Base-by-base conservation (phyloP, 2,888 invertebrate species). In the Zeuzera pyrina region DNA sequence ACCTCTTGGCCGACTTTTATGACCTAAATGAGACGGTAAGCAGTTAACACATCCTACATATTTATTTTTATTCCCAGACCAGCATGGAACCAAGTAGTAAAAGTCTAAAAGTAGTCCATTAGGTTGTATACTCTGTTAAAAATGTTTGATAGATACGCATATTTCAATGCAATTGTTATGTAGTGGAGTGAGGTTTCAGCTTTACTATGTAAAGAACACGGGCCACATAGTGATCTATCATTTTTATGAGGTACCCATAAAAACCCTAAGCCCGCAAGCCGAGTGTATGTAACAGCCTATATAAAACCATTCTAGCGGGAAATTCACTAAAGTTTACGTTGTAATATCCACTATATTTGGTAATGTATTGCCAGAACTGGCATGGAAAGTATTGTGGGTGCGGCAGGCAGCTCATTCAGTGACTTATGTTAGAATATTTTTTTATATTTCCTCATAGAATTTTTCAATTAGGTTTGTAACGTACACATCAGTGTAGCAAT, bases 251-350 rank as follows among this genome's bases (percentile, higher is more conserved):
- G 60, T 51, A 30, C 55, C 71, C 72, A 73, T 77, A 77, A 71
- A 72, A 60, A 64, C 61, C 50, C 50, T 65, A 65, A 72, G 70
- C 70, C 55, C 52, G 62, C 63, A 68, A 72, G 65, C 71, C 76
- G 64, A 73, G 74, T 77, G 77, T 71, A 66, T 68, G 67, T 72
- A 74, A 76, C 69, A 68, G 72, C 74, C 73, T 71, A 69, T 72
- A 73, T 71, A 66, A 71, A 72, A 69, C 57, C 67, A 59, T 64
- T 73, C 67, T 60, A 55, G 51, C 57, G 63, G 47, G 45, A 59
- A 69, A 76, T 73, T 72, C 62, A 67, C 63, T 66, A 57, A 60
- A 64, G 53, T 67, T 69, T 47, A 51, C 50, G 47, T 55, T 51
- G 55, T 62, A 58, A 63, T 66, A 65, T 59, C 47, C 47, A 59